A percentile compares a stretch with the other conserved stretches of the same genome.
These are phyloP conservation scores for Leptocoma aspasia DNA, from an alignment of 2,113 vertebrate species.

Conservation along the genomic window DNA sequence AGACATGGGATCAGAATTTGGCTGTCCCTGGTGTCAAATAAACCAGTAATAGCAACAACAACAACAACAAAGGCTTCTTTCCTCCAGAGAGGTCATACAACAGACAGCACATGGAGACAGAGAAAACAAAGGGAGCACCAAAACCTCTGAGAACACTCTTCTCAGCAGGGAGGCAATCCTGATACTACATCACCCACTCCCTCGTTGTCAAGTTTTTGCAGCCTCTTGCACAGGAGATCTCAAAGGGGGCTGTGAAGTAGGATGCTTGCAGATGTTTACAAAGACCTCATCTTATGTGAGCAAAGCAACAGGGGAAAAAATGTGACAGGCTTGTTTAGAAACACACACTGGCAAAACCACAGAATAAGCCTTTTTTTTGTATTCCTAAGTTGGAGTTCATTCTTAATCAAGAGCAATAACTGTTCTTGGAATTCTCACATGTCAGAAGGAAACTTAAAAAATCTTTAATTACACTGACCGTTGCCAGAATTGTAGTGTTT, in stretches of 20 bases:
- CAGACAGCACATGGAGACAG: background rate
- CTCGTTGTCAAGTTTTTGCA: background rate
- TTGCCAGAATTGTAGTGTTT: background rate
- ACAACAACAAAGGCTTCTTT: background rate
- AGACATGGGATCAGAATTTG: background rate
- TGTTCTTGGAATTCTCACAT: background rate
- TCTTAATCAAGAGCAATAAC: background rate
- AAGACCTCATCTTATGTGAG: background rate
- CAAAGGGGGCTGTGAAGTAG: background rate
- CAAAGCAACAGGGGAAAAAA: background rate
- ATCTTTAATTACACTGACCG: background rate
- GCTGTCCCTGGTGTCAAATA: background rate
- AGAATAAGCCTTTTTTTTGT: background rate
- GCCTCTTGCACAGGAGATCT: background rate
- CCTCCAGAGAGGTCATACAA: background rate
- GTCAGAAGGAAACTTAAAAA: background rate
- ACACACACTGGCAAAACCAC: background rate
- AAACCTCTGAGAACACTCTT: background rate
- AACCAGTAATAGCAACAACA: background rate
- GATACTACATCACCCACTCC: background rate
- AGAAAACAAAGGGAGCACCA: background rate
- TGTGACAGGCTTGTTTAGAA: background rate
- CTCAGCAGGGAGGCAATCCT: background rate
- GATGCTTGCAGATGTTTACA: conserved; percentile 1
- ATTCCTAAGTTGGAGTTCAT: background rate